Evolutionary conservation across 2,797 vertebrate genomes (phyloP).

Genomic region (Anguilla megastoma): DNA sequence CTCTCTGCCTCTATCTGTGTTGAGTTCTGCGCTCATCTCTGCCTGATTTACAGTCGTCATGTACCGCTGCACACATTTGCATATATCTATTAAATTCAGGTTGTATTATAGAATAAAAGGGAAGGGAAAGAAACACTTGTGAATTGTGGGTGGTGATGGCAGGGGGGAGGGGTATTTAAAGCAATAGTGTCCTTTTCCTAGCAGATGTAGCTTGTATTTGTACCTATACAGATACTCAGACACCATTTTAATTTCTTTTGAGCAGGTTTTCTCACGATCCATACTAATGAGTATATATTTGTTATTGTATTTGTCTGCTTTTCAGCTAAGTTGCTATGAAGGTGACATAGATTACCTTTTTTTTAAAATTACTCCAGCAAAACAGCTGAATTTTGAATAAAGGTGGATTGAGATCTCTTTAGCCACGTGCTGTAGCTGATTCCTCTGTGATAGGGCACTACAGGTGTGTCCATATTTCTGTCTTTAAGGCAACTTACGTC

Average conservation of each 20-base stretch:
- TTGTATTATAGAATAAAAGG: constrained; percentile 78
- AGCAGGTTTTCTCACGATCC: neutral
- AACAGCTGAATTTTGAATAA: neutral
- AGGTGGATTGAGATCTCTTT: neutral
- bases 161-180: constrained; percentile 72
- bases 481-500: neutral
- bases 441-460: neutral
- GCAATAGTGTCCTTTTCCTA: constrained; percentile 67
- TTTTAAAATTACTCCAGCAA: neutral
- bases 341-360: neutral
- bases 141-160: constrained; percentile 38
- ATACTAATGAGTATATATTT: neutral
- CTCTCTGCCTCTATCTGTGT: constrained; percentile 82
- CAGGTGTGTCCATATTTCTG: neutral
- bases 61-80: constrained; percentile 83
- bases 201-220: neutral
- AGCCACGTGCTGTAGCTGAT: neutral
- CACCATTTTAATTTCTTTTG: neutral
- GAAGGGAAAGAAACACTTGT: constrained; percentile 48
- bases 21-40: constrained; percentile 79
- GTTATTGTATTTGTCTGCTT: neutral
- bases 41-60: constrained; percentile 83
- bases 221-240: neutral
- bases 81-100: constrained; percentile 86
- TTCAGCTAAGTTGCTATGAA: neutral